Base-by-base conservation (phyloP, 2,888 invertebrate species). In the Sminthurides aquaticus region DNA sequence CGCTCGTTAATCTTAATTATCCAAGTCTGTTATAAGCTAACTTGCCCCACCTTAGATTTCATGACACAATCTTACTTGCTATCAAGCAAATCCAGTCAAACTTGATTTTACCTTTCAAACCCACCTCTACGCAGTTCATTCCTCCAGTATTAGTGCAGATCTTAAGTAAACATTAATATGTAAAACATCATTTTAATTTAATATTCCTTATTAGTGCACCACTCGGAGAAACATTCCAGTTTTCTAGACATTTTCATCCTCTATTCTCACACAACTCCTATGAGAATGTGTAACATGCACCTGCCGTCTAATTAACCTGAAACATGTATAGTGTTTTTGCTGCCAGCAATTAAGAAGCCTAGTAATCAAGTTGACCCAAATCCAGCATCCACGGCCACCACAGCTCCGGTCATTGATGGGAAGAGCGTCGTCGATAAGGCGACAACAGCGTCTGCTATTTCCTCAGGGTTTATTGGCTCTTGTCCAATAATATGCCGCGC, bases 401-500 rank as follows among this genome's bases (percentile, higher is more conserved):
- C 20, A 11, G 52, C 49, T 18, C 60, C 60, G 2, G 60, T 60
- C 3, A 52, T 24, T 18, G 26, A 24, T 2, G 60, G 25, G 11
- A 49, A 24, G n/a, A 49, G 18, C 8, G 2, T 25, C 18, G 49
- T 49, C 25, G 60, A 60, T 3, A 60, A 25, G 60, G 49, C 48
- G 18, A 52, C 27, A 3, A 60, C 60, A 15, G 20, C 20, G 20
- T 27, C 18, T 2, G 60, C 60, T 27, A 60, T 27, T n/a, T 49
- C 49, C 11, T 26, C 27, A 3, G 60, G 60, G 15, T 60, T 27
- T 3, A 60, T 52, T 3, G 27, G 20, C 26, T 25, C 56, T 8
- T 22, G 3, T 5, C 15, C 8, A 11, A 60, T 49, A 1, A 43
- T 20, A 18, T 43, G 5, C 2, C 60, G 60, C 2, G 2, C 18